Evolutionary conservation across 2,888 invertebrate genomes (phyloP), one percentile per base, ranked within the genome.

Genomic region (Alentia gelatinosa): DNA sequence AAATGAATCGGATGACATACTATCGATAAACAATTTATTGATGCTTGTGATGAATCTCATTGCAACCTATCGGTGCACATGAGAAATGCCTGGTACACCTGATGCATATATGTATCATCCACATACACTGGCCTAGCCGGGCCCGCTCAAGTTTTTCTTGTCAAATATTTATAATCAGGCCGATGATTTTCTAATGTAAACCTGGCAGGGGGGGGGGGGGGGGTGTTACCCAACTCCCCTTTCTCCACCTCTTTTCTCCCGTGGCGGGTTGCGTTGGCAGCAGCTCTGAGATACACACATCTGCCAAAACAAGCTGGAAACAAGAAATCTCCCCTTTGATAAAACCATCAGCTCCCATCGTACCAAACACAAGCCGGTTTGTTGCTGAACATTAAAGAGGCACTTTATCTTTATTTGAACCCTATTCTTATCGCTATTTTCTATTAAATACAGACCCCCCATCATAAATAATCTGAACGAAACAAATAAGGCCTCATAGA

Each of bases 271-370:
- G 23, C 23, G 39, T 39, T 79, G 79, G 39, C 37, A 79, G 15
- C 35, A 39, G n/a, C 79, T 35, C 79, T 23, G 23, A 37, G 79
- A 79, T 79, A 79, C 86, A 47, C 47, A 86, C 56, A 86, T 47
- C 47, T 86, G 47, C 86, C 56, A 50, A 86, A 50, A 50, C 86
- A 33, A 33, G 86, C 56, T 33, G 86, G 35, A 86, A 86, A 86
- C 47, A 86, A 86, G 56, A 86, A 30, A 40, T 47, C 26, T 12
- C 12, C 47, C 30, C 35, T 86, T 50, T 86, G 47, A 86, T 50
- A 86, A 50, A 86, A 86, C 30, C n/a, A n/a, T 30, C 33, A n/a
- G 47, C 83, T 26, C n/a, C 83, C 83, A 33, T 15, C 39, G 40
- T 47, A 86, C 79, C 79, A 35, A 56, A 56, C 56, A 56, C n/a